Conservation (phyloP, 2,113 vertebrate species). For the Channa maculata region DNA sequence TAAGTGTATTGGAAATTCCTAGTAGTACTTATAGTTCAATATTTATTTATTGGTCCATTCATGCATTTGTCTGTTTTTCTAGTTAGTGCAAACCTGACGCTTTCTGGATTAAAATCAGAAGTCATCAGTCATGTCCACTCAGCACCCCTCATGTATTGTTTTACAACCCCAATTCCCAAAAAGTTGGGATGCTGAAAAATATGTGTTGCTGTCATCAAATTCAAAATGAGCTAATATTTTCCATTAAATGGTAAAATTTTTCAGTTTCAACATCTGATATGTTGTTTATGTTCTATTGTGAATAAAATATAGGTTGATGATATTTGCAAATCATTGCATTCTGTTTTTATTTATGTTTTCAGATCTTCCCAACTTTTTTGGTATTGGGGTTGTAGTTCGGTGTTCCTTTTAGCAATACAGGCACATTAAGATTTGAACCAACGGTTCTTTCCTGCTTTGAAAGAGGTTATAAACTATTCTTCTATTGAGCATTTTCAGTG, state of each 20-base stretch:
- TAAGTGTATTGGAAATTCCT: not conserved
- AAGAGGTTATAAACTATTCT: not conserved
- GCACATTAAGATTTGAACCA: slow-evolving; percentile 24
- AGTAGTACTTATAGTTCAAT: not conserved
- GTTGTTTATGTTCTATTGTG: too few species aligned
- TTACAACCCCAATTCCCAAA: too few species aligned
- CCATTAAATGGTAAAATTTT: too few species aligned
- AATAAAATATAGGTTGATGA: too few species aligned
- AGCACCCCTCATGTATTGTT: not conserved
- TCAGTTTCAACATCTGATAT: too few species aligned
- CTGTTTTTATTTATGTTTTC: too few species aligned
- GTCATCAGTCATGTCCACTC: slow-evolving; percentile 33
- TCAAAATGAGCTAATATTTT: too few species aligned
- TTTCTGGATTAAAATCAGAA: slow-evolving; percentile 14
- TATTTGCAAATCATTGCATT: too few species aligned
- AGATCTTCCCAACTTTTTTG: too few species aligned
- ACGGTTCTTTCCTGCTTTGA: slow-evolving; percentile 8
- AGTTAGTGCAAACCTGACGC: not conserved
- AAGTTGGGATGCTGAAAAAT: too few species aligned
- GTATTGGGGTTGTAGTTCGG: not conserved
- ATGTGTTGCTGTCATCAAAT: too few species aligned
- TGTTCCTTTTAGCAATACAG: slow-evolving; percentile 21
- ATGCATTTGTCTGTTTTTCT: not conserved
- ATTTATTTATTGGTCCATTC: not conserved
- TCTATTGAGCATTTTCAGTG: slow-evolving; percentile 7